A percentile compares a stretch with the other conserved stretches of the same genome.
phyloP scores from a whole-genome alignment of 2,797 vertebrate genomes.

The Fratercula arctica region DNA sequence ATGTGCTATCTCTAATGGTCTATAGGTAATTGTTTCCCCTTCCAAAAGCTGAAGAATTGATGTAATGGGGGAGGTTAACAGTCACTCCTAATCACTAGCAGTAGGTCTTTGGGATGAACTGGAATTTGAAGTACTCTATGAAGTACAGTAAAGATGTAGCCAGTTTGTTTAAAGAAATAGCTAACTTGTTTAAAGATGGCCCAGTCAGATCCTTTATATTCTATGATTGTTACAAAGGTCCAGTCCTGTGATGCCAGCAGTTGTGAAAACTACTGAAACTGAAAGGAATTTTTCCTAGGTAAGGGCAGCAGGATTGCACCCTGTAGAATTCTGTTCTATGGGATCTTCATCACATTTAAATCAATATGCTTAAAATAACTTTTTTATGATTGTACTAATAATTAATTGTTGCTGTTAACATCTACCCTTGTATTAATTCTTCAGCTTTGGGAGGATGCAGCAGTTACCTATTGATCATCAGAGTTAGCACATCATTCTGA shows the following conservation, averaged over 20 bases:
- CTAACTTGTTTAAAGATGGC: not conserved
- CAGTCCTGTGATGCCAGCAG: not conserved
- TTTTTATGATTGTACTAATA: not conserved
- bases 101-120: not conserved
- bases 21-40: not conserved
- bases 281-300: not conserved
- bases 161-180: not conserved
- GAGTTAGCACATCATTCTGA: slow-evolving; percentile 11
- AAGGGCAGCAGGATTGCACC: not conserved
- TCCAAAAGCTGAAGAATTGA: not conserved
- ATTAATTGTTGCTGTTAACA: slow-evolving; percentile 22
- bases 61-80: not conserved
- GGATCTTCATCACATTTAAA: not conserved
- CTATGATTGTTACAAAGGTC: not conserved
- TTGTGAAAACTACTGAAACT: not conserved
- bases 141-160: not conserved
- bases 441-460: not conserved
- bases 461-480: not conserved
- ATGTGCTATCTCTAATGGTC: not conserved
- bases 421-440: slow-evolving; percentile 8
- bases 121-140: not conserved
- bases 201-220: not conserved
- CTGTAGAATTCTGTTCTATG: not conserved
- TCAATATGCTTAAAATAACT: not conserved
- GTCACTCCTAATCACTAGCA: not conserved